These are phyloP conservation scores for Crocodylus rhombifer DNA, from an alignment of 2,797 vertebrate genomes.

Conservation along the genomic window DNA sequence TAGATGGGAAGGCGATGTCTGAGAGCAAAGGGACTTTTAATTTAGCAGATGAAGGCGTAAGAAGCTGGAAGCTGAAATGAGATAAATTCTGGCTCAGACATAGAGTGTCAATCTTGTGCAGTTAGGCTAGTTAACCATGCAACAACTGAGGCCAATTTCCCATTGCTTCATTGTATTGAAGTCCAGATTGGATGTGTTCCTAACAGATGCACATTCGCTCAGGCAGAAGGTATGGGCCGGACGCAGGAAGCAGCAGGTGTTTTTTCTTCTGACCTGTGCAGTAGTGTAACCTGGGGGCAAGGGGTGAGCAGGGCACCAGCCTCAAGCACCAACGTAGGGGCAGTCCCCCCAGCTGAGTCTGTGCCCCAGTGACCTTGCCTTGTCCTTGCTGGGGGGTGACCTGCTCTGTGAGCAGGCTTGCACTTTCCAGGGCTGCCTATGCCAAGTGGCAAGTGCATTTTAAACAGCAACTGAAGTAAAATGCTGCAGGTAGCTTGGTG, in stretches of 20 bases:
- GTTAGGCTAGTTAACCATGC: neutral
- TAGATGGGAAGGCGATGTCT: conserved; percentile 14
- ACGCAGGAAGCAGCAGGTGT: neutral
- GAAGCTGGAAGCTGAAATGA: conserved; percentile 11
- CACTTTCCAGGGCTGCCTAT: neutral
- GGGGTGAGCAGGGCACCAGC: no score
- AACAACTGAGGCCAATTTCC: neutral
- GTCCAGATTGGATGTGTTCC: neutral
- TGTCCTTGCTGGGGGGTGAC: neutral
- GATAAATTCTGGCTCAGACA: conserved; percentile 7
- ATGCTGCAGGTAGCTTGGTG: conserved; percentile 44
- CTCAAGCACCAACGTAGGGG: no score
- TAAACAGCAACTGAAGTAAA: conserved; percentile 29
- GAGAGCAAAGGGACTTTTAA: neutral
- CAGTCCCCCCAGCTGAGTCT: no score
- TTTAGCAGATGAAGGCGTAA: neutral
- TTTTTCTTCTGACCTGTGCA: neutral
- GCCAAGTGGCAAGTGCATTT: conserved; percentile 14
- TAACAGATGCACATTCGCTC: neutral
- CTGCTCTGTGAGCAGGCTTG: neutral
- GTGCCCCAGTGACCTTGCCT: neutral
- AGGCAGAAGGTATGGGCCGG: neutral
- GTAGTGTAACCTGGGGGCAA: neutral
- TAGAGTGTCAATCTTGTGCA: neutral
- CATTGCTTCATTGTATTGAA: neutral